phyloP scores from a whole-genome alignment of 1,140 invertebrate genomes.

The Heliothis virescens region DNA sequence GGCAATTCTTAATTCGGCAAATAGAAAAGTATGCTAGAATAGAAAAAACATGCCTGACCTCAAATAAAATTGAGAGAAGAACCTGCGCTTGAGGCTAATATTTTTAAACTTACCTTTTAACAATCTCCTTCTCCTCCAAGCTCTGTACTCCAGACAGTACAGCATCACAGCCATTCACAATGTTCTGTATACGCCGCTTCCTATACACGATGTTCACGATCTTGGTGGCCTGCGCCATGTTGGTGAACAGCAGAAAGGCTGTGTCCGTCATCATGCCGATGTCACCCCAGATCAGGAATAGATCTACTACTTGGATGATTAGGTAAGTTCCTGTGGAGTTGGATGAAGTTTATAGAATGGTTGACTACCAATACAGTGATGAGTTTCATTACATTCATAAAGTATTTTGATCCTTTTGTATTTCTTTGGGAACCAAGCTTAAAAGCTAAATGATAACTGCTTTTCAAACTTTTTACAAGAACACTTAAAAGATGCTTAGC shows the following conservation, averaged over 20 bases:
- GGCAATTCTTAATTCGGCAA: too few species aligned
- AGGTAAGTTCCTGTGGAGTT: constrained; percentile 59
- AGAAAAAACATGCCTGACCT: too few species aligned
- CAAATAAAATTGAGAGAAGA: background rate
- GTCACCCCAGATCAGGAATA: constrained; percentile 53
- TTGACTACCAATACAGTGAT: too few species aligned
- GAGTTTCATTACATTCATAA: too few species aligned
- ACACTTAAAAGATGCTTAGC: too few species aligned
- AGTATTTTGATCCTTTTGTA: too few species aligned
- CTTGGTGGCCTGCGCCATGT: constrained; percentile 51
- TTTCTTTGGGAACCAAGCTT: too few species aligned
- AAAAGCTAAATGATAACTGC: too few species aligned
- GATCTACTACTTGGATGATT: constrained; percentile 57
- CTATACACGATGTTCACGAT: constrained; percentile 64
- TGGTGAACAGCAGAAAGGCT: constrained; percentile 42
- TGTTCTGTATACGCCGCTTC: constrained; percentile 54
- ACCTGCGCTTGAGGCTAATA: too few species aligned
- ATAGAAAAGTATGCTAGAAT: too few species aligned
- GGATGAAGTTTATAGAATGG: background rate
- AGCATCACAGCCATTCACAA: constrained; percentile 60
- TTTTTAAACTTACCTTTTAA: constrained; percentile 62
- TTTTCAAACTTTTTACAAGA: too few species aligned
- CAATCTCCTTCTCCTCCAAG: constrained; percentile 53
- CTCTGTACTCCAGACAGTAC: constrained; percentile 53
- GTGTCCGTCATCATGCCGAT: constrained; percentile 47